A percentile compares a stretch with the other conserved stretches of the same genome.
phyloP scores from a whole-genome alignment of 2,888 invertebrate species.

The Sinotaia quadrata region DNA sequence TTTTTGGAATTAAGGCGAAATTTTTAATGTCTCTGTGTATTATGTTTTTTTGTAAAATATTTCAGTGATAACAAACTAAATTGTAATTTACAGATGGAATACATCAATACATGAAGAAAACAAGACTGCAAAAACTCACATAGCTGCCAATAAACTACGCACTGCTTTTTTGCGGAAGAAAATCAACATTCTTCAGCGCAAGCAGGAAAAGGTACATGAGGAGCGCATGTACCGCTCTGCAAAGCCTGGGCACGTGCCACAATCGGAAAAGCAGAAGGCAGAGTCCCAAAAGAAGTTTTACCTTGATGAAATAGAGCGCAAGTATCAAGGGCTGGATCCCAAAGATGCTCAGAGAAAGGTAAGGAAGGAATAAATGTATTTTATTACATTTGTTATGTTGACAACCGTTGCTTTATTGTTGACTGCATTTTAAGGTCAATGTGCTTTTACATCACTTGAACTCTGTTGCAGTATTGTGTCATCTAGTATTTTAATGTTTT shows the following conservation, averaged over 20 bases:
- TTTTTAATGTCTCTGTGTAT: too few species aligned
- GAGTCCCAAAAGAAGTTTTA: conserved; percentile 8
- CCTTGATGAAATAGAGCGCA: conserved; percentile 26
- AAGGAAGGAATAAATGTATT: too few species aligned
- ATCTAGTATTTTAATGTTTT: too few species aligned
- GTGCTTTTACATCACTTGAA: too few species aligned
- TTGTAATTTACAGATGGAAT: too few species aligned
- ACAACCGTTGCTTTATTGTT: too few species aligned
- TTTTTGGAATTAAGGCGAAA: too few species aligned
- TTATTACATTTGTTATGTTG: too few species aligned
- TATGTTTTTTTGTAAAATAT: too few species aligned
- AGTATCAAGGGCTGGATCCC: conserved; percentile 27
- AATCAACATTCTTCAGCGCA: conserved; percentile 33
- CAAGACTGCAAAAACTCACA: conserved; percentile 52
- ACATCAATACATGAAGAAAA: conserved; percentile 57
- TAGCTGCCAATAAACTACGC: conserved; percentile 50
- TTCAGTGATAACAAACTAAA: too few species aligned
- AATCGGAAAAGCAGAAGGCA: neutral
- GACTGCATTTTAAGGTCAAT: too few species aligned
- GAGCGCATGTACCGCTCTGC: conserved; percentile 3
- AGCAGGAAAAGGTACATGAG: conserved; percentile 20
- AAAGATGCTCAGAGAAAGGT: conserved; percentile 27
- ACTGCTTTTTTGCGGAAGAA: conserved; percentile 45
- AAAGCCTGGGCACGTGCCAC: conserved; percentile 15
- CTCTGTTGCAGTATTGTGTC: too few species aligned